Base-by-base conservation (phyloP, 2,888 invertebrate genomes). In the Drosophila mercatorum region DNA sequence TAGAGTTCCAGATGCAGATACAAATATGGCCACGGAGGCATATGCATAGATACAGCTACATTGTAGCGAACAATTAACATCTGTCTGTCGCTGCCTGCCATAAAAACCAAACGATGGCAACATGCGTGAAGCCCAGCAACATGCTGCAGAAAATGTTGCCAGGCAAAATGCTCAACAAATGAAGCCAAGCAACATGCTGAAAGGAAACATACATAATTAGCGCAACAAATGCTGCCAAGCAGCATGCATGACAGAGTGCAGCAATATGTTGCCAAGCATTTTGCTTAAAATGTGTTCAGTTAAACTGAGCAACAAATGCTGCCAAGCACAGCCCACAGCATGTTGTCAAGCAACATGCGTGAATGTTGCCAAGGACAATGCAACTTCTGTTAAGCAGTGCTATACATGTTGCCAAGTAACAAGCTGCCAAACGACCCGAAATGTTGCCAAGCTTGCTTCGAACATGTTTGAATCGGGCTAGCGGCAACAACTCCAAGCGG, bases 31-130 rank as follows among this genome's bases (percentile, higher is more conserved):
- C 8, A 43, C 28, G 64, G 43, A 65, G 40, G 47, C 52, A 64
- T 46, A 46, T 34, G 52, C 41, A 65, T 14, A 61, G 52, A 51
- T 52, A 57, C 46, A 56, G 66, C 52, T 62, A 80, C 68, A 72
- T 53, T 72, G 81, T 74, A 47, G 71, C 62, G n/a, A 36, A 47
- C 75, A 88, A 80, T 83, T 83, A 83, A 67, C 74, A 61, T 51
- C 38, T 31, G n/a, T 47, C 31, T 51, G 58, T 28, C 17, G 44
- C 43, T 63, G 46, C 53, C 26, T 55, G 43, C 28, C 66, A 71
- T 71, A 74, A 83, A 65, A 68, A 44, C 49, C 17, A 10, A 17
- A 31, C n/a, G 49, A 31, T 53, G 53, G 57, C 41, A 55, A 66
- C 51, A 49, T 62, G 61, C 51, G 41, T 59, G 51, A 17, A 34